Evolutionary conservation across 2,797 vertebrate genomes (phyloP).

Genomic region (Trachops cirrhosus): DNA sequence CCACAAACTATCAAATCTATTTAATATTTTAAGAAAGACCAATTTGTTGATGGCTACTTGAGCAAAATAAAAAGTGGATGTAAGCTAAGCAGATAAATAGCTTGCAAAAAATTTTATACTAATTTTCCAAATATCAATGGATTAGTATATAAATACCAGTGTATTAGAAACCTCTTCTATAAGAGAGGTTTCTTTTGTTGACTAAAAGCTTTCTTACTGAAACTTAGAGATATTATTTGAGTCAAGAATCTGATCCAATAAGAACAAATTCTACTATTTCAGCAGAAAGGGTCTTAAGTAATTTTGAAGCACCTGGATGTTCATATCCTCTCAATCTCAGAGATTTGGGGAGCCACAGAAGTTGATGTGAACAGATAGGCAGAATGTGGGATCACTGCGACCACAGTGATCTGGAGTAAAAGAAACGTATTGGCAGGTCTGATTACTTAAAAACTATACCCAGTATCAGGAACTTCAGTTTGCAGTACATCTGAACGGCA

Average conservation of each 20-base stretch:
- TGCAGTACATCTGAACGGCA: neutral
- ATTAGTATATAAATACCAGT: neutral
- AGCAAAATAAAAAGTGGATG: neutral
- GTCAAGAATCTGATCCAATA: neutral
- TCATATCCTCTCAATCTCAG: neutral
- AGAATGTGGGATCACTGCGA: neutral
- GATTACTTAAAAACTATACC: neutral
- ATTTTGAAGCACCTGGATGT: neutral
- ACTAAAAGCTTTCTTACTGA: neutral
- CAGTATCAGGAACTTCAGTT: neutral
- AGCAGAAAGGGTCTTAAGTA: neutral
- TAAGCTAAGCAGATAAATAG: neutral
- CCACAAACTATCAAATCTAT: constrained; percentile 25
- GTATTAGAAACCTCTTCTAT: neutral
- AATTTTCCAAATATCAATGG: neutral
- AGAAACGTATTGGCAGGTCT: neutral
- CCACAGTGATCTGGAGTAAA: neutral
- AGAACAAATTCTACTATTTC: neutral
- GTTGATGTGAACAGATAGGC: neutral
- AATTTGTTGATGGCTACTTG: neutral
- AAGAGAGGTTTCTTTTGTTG: neutral
- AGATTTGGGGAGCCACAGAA: neutral
- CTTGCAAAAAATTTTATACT: neutral
- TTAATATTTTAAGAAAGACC: neutral
- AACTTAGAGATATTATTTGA: neutral